Evolutionary conservation across 53 echinoderm and acorn worm species (phyloP).

Genomic region (Holothuria leucospilota): DNA sequence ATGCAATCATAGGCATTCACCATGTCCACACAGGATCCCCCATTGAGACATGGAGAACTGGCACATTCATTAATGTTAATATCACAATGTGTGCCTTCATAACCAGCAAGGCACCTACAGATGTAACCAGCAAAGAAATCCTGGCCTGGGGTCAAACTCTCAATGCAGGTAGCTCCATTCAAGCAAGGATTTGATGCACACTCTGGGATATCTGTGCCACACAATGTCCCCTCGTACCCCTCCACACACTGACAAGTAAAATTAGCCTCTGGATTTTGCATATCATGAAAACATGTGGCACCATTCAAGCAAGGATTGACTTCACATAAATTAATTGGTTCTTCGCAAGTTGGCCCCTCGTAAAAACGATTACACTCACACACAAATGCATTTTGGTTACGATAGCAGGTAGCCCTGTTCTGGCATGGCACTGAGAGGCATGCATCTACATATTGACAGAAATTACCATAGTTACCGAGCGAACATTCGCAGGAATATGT

Average conservation of each 20-base stretch:
- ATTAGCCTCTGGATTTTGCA: constrained; percentile 67
- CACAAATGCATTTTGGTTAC: constrained; percentile 49
- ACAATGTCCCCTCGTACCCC: constrained; percentile 76
- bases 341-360: constrained; percentile 78
- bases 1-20: constrained; percentile 74
- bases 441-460: constrained; percentile 75
- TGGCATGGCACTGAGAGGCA: constrained; percentile 78
- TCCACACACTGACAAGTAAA: constrained; percentile 80
- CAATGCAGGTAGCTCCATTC: constrained; percentile 76
- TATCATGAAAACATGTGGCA: constrained; percentile 84
- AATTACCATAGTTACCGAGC: constrained; percentile 63
- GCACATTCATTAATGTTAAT: constrained; percentile 83
- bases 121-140: constrained; percentile 83
- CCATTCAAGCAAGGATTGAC: constrained; percentile 81
- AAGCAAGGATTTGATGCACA: constrained; percentile 83
- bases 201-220: constrained; percentile 80
- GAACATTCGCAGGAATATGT: constrained; percentile 71
- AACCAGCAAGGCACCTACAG: constrained; percentile 80
- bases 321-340: constrained; percentile 84
- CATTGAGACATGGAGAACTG: constrained; percentile 74
- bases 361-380: constrained; percentile 83
- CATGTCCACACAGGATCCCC: constrained; percentile 70
- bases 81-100: constrained; percentile 78
- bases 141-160: constrained; percentile 66
- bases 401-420: constrained; percentile 67